These are phyloP conservation scores for Gymnoscopelus microlampas DNA, from an alignment of 2,797 vertebrate species.

Conservation along the genomic window DNA sequence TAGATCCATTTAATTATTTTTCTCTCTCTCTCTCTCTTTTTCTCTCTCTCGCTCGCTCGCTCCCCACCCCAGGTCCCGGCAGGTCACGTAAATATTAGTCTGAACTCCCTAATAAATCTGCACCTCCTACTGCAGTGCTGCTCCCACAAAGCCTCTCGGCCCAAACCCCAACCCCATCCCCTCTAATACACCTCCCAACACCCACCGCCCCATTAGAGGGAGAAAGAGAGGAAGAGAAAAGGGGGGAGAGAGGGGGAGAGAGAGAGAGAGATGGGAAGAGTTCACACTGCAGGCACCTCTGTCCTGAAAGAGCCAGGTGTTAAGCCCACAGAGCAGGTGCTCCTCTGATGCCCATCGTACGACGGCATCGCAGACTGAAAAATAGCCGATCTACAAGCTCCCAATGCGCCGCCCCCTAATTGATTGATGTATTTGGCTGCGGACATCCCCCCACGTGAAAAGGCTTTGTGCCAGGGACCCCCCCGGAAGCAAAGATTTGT, in stretches of 20 bases:
- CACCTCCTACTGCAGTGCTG: constrained; percentile 40
- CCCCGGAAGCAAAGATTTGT: too few species aligned
- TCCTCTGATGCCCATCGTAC: constrained; percentile 22
- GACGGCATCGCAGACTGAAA: too few species aligned
- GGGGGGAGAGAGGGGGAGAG: constrained; percentile 12
- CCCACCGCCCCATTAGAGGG: constrained; percentile 13
- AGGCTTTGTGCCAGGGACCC: too few species aligned
- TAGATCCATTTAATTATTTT: constrained; percentile 31
- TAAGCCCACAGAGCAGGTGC: constrained; percentile 62
- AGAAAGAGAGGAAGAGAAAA: neutral
- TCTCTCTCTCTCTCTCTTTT: neutral
- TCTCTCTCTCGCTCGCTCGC: neutral
- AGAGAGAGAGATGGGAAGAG: constrained; percentile 39
- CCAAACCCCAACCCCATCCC: neutral
- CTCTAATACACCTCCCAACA: constrained; percentile 37
- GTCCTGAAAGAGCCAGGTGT: constrained; percentile 35
- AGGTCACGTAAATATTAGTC: constrained; percentile 73
- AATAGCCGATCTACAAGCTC: too few species aligned
- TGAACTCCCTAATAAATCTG: constrained; percentile 70
- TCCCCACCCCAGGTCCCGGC: constrained; percentile 42
- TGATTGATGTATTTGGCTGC: too few species aligned
- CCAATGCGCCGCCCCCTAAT: too few species aligned
- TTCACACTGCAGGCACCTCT: constrained; percentile 43
- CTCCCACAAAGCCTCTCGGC: constrained; percentile 38
- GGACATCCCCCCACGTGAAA: too few species aligned